A percentile compares a stretch with the other conserved stretches of the same genome.
phyloP scores from a whole-genome alignment of 2,888 invertebrate genomes.

The Gastracanthus pulcherrimus region DNA sequence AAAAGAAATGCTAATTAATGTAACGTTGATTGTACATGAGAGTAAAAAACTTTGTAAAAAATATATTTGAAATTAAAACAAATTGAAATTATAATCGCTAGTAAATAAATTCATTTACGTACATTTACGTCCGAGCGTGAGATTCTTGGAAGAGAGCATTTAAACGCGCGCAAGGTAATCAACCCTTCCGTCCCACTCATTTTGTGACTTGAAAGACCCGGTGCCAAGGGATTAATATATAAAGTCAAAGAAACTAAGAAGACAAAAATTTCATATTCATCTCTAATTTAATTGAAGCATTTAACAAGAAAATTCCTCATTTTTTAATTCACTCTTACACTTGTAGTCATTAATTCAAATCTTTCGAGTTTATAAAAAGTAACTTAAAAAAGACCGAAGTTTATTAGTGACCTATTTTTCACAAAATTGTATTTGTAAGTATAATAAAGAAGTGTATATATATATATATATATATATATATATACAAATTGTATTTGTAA shows the following conservation, averaged over 20 bases:
- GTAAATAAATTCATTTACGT: too few relatives aligned
- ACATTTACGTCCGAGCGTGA: too few relatives aligned
- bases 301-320: conserved; percentile 7
- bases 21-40: too few relatives aligned
- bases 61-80: too few relatives aligned
- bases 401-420: conserved; percentile 46
- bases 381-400: conserved; percentile 37
- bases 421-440: conserved; percentile 49
- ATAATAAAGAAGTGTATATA: conserved; percentile 41
- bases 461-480: too few relatives aligned
- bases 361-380: conserved; percentile 13
- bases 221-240: conserved; percentile 44
- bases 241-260: conserved; percentile 36
- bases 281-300: background rate
- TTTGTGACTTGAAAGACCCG: conserved; percentile 29
- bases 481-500: too few relatives aligned
- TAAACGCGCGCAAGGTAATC: too few relatives aligned
- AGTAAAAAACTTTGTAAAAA: too few relatives aligned
- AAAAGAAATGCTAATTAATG: too few relatives aligned
- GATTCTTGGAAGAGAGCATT: too few relatives aligned
- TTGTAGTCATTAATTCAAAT: conserved; percentile 36
- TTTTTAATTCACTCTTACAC: conserved; percentile 41
- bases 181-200: too few relatives aligned
- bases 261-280: conserved; percentile 20
- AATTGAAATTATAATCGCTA: too few relatives aligned